Evolutionary conservation across 1,140 invertebrate genomes (phyloP), one percentile per base, ranked within the genome.

Genomic region (Steinernema feltiae): DNA sequence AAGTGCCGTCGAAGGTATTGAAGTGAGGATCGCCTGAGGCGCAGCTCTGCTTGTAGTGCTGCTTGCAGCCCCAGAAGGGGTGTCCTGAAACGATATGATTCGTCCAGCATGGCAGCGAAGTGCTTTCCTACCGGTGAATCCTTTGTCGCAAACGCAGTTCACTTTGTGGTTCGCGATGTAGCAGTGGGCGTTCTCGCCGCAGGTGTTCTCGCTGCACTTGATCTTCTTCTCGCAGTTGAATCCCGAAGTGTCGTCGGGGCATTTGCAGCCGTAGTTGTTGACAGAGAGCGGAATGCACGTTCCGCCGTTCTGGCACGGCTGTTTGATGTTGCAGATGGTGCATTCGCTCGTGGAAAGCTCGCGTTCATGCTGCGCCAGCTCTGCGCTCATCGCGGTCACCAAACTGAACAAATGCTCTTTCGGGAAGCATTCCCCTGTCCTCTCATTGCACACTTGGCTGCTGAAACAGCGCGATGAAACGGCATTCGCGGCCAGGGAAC

Each of bases 21-120:
- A 48, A 81, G 31, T 81, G 80, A 21, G 80, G 80, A 41, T 81
- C 80, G 32, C 80, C 80, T 35, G 32, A 48, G 53, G 75, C 46
- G 41, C 79, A 80, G 27, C 70, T 69, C 70, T 78, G 32, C 32
- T 71, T n/a, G 24, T 69, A 75, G 24, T 69, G 18, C 21, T 41
- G 35, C 24, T 63, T 77, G 63, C 77, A 78, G 32, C 63, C 77
- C 31, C 21, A 31, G 21, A 0, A 3, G 18, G 74, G 70, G 29
- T 78, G 35, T 29, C 76, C 78, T 63, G 24, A 63, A 63, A 27
- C 7, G 24, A 21, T 3, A 63, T 41, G 7, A 18, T 41, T 7
- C 35, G 18, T 7, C 15, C 53, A 3, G 24, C 24, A 15, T 17
- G 24, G 12, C 15, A 27, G 24, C 53, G 7, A n/a, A 63, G 3